A percentile compares a stretch with the other conserved stretches of the same genome.
phyloP scores from a whole-genome alignment of 1,140 invertebrate species.

The Manduca sexta region DNA sequence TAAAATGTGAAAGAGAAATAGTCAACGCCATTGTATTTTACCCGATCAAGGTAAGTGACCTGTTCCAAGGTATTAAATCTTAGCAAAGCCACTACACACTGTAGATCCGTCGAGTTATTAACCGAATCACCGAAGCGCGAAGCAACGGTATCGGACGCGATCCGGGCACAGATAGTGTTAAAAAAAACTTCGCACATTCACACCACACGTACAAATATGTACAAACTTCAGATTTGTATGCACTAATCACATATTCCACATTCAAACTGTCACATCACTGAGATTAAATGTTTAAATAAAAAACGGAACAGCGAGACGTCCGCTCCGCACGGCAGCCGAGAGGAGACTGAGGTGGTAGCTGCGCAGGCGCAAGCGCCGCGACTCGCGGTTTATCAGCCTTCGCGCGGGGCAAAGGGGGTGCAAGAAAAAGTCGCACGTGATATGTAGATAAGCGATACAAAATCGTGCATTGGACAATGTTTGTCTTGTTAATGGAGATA shows the following conservation, averaged over 20 bases:
- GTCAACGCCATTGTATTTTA: conserved; percentile 13
- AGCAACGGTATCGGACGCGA: conserved; percentile 45
- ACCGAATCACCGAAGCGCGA: conserved; percentile 53
- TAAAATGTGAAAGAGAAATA: conserved; percentile 3
- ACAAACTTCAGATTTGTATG: no score
- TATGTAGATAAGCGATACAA: conserved; percentile 44
- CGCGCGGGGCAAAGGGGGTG: conserved; percentile 37
- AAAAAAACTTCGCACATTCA: conserved; percentile 22
- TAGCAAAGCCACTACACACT: conserved; percentile 59
- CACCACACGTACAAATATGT: neutral
- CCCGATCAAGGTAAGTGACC: conserved; percentile 63
- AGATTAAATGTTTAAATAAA: conserved; percentile 13
- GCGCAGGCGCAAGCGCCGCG: conserved; percentile 61
- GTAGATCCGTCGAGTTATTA: conserved; percentile 61
- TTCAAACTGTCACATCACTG: conserved; percentile 34
- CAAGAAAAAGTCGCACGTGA: conserved; percentile 61
- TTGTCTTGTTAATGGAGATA: conserved; percentile 10
- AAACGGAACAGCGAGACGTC: conserved; percentile 25
- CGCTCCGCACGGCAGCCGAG: conserved; percentile 23
- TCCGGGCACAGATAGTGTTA: conserved; percentile 23
- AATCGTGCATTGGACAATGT: conserved; percentile 26
- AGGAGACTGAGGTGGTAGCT: conserved; percentile 45
- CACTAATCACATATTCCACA: neutral
- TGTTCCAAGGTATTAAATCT: conserved; percentile 61
- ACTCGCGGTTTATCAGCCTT: conserved; percentile 58